Conservation (phyloP, 2,797 vertebrate species). For the Alauda arvensis region DNA sequence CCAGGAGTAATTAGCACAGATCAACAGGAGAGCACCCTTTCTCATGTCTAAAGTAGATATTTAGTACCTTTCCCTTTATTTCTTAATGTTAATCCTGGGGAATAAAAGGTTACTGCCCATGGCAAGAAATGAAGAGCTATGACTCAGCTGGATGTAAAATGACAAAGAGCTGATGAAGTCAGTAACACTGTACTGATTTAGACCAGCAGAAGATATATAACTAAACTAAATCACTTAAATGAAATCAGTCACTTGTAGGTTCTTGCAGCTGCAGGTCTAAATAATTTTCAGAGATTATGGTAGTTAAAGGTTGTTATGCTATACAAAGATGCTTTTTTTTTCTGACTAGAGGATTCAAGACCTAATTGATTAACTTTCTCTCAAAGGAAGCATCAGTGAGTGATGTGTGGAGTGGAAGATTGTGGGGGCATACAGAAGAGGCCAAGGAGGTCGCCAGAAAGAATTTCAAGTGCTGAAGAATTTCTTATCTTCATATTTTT, state of each 20-base stretch:
- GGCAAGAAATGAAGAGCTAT: neutral
- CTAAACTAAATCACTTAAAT: neutral
- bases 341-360: neutral
- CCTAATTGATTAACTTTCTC: neutral
- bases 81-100: neutral
- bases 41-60: neutral
- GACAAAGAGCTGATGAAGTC: neutral
- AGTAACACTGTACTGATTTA: neutral
- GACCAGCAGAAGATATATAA: neutral
- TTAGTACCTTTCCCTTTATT: neutral
- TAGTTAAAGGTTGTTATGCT: neutral
- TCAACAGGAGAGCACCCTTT: neutral
- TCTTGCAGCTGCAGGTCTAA: neutral
- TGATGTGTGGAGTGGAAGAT: neutral
- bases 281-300: neutral
- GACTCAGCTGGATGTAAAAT: neutral
- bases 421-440: neutral
- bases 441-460: constrained; percentile 8
- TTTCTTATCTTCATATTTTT: neutral
- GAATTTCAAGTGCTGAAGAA: constrained; percentile 50
- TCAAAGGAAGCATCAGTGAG: neutral
- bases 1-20: neutral
- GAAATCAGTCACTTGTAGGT: neutral
- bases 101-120: neutral
- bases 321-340: neutral